Evolutionary conservation across 2,888 invertebrate species (phyloP), one percentile per base, ranked within the genome.

Genomic region (Tenthredo distinguenda): DNA sequence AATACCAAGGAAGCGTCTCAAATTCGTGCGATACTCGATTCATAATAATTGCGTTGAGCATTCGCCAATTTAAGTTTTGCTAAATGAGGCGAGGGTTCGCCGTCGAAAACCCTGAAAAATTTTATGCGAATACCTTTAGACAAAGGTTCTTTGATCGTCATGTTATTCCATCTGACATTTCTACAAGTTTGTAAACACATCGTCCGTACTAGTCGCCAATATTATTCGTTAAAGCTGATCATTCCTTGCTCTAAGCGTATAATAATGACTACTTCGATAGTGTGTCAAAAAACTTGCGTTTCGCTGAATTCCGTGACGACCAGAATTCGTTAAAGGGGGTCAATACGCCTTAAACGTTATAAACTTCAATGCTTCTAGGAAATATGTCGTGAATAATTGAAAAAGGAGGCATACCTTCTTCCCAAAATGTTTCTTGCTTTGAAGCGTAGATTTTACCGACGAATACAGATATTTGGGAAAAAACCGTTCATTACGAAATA

Each of bases 1-100:
- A 87, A 47, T 50, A 84, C 55, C 31, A 40, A 86, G 87, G 90
- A 90, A 12, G 90, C 88, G 87, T 87, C 88, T 88, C 87, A 87
- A 86, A 89, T 87, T 90, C 91, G 90, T 88, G 87, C 90, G 91
- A 91, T 88, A 89, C 89, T 89, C 87, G 87, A 87, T 62, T 74
- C 40, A 55, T 77, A 68, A 68, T 40, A 81, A 81, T 81, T 62
- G 62, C 58, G 62, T 81, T 81, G 81, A 81, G 62, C 81, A 81
- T 62, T 81, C 9, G 26, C 81, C 81, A 62, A 58, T 81, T 81
- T 58, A 74, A 74, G 43, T 43, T 12, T 74, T 26, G 12, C 43
- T 40, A 31, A 47, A 34, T 7, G 26, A 50, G 47, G 9, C 31
- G 31, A 50, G 31, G 34, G 34, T 68, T 18, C 18, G 34, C 68